Evolutionary conservation across 2,113 vertebrate genomes (phyloP).

Genomic region (Candoia aspera): DNA sequence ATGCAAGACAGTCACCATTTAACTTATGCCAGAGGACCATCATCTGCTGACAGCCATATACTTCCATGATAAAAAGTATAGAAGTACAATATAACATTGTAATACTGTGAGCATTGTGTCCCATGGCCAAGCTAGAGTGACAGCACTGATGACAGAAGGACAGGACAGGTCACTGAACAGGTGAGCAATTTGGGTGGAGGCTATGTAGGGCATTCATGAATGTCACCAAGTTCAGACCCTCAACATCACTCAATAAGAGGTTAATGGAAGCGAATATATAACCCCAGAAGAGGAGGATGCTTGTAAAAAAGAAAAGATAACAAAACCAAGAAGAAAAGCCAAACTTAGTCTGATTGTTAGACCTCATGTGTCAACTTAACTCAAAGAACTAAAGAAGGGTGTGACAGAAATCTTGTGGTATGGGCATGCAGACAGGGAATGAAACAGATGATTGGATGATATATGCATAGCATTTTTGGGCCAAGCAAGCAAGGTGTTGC

Average conservation of each 20-base stretch:
- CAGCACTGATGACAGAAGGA: background rate
- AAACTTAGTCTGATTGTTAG: background rate
- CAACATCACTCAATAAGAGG: background rate
- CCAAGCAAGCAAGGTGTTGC: background rate
- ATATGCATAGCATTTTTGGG: background rate
- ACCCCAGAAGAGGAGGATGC: background rate
- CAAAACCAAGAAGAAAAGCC: background rate
- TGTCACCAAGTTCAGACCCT: background rate
- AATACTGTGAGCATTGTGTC: background rate
- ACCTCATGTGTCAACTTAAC: background rate
- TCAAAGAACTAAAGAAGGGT: background rate
- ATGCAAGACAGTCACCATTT: constrained; percentile 10
- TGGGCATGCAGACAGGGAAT: background rate
- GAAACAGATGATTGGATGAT: background rate
- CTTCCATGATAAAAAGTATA: background rate
- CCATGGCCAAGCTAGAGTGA: background rate
- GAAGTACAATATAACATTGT: constrained; percentile 11
- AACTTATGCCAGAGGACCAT: constrained; percentile 2
- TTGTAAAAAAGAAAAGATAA: background rate
- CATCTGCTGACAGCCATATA: background rate
- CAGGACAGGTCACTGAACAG: background rate
- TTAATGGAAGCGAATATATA: background rate
- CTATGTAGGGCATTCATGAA: background rate
- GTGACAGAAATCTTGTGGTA: background rate
- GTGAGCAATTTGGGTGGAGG: background rate